Base-by-base conservation (phyloP, 92 coral and sea anemone species). In the Epizoanthus illoricatus region DNA sequence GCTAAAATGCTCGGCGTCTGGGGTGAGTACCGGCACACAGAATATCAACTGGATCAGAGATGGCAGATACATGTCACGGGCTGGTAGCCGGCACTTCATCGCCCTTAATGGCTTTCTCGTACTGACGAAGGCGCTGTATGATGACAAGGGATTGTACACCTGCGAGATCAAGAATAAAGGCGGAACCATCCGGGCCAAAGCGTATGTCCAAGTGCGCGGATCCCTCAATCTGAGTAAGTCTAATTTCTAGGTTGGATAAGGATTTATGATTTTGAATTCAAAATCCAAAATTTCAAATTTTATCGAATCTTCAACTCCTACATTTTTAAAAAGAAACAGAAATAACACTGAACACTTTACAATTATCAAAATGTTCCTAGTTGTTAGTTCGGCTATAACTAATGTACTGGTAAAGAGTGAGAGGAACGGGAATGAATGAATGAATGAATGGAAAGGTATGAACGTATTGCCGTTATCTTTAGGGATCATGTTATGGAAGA, bases 41-140 rank as follows among this genome's bases (percentile, higher is more conserved):
- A 76, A 33, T 16, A 87, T 96, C 73, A 88, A 74, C 36, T 96
- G 99, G 99, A 80, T 69, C 72, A 96, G 94, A 80, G 92, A 93
- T 64, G 93, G 94, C 65, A 81, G 57, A 56, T 76, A 24, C n/a
- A 64, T 83, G 6, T 73, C 91, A 4, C 39, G 73, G 18, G 73
- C 55, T 18, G 80, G 72, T 11, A 24, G 21, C 23, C 71, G 71
- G 61, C 81, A 62, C 28, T 47, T 65, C 56, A 52, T 60, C 23
- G 21, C 58, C 18, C 19, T 5, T 42, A 80, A 69, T 4, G 92
- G 93, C 15, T 87, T 66, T 57, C 74, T 96, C 10, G 10, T 88
- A 8, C 73, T 96, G 68, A 16, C 72, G 18, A 4, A 36, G 19
- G 87, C 68, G 10, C 75, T 85, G 75, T 87, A 64, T 65, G 89